These are phyloP conservation scores for Pangasianodon gigas DNA, from an alignment of 2,113 vertebrate genomes.

Conservation along the genomic window DNA sequence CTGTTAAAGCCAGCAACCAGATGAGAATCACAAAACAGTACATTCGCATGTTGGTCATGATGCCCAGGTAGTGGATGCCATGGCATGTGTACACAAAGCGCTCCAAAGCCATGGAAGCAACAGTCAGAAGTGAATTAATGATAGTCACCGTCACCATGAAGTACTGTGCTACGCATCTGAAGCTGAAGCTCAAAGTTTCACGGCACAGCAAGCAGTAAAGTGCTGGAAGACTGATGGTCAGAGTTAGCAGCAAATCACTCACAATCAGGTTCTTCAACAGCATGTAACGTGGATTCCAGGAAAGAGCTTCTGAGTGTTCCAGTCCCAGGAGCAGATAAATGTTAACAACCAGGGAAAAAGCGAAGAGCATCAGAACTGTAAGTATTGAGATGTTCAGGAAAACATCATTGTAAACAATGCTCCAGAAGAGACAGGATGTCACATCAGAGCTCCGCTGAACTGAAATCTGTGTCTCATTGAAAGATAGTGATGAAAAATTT, in stretches of 20 bases:
- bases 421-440: slow-evolving; percentile 22
- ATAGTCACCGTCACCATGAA: background rate
- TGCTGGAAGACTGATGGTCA: background rate
- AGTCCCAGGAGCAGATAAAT: slow-evolving; percentile 1
- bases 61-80: slow-evolving; percentile 17
- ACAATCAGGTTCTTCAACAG: slow-evolving; percentile 29
- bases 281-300: slow-evolving; percentile 36
- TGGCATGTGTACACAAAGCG: slow-evolving; percentile 28
- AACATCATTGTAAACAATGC: slow-evolving; percentile 2
- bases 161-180: slow-evolving; percentile 9
- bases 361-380: background rate
- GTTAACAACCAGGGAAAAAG: slow-evolving; percentile 22
- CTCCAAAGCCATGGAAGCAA: slow-evolving; percentile 30
- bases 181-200: background rate
- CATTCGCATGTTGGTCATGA: slow-evolving; percentile 17
- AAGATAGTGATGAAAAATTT: background rate
- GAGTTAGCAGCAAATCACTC: slow-evolving; percentile 26
- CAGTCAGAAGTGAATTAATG: slow-evolving; percentile 21
- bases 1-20: slow-evolving; percentile 16
- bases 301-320: slow-evolving; percentile 21
- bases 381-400: background rate
- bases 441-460: background rate
- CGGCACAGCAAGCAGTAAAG: slow-evolving; percentile 3
- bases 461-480: background rate
- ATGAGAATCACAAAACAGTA: background rate